Evolutionary conservation across 2,888 invertebrate genomes (phyloP).

Genomic region (Andrena marginata): DNA sequence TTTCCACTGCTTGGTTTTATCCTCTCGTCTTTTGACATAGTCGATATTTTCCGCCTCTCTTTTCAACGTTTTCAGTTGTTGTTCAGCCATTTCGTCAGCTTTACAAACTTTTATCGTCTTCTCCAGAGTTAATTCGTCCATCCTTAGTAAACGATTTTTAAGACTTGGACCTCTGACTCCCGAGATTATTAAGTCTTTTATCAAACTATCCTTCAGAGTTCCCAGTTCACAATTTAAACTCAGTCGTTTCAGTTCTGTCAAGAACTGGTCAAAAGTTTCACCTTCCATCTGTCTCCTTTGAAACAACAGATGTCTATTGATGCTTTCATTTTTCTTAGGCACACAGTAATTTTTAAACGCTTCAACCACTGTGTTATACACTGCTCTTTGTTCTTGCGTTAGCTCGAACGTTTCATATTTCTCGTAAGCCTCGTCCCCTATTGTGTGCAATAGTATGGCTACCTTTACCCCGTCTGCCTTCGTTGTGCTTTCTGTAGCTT

Average conservation of each 20-base stretch:
- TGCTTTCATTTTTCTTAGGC: no score
- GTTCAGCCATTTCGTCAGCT: background rate
- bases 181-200: background rate
- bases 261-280: no score
- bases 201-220: background rate
- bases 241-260: no score
- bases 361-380: no score
- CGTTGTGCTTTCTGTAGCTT: background rate
- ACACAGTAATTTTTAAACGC: no score
- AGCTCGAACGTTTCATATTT: background rate
- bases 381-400: background rate
- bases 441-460: background rate
- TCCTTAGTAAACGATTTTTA: background rate
- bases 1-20: background rate
- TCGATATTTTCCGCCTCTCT: background rate
- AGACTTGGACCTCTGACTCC: background rate
- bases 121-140: background rate
- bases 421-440: background rate
- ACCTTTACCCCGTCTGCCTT: background rate
- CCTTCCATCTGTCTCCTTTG: no score
- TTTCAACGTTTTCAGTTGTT: background rate
- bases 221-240: no score
- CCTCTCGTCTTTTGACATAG: background rate
- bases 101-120: background rate
- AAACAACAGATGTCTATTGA: no score